A percentile compares a stretch with the other conserved stretches of the same genome.
These are phyloP conservation scores for Diabrotica virgifera DNA, from an alignment of 1,140 invertebrate species.

Conservation along the genomic window DNA sequence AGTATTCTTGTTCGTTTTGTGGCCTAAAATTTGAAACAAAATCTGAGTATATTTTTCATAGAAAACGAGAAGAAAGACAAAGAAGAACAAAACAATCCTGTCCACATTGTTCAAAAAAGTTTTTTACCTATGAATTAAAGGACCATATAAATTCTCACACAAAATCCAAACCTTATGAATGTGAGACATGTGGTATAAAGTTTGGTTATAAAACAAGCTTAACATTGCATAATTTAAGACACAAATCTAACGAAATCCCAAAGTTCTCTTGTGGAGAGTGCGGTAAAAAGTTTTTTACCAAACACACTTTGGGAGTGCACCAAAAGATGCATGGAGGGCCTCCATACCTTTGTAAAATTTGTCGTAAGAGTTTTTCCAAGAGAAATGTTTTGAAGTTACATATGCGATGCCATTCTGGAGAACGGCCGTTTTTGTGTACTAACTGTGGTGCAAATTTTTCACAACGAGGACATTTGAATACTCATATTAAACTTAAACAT, in stretches of 20 bases:
- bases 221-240: slow-evolving; percentile 46
- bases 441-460: slow-evolving; percentile 71
- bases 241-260: slow-evolving; percentile 48
- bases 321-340: slow-evolving; percentile 56
- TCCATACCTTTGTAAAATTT: slow-evolving; percentile 66
- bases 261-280: slow-evolving; percentile 33
- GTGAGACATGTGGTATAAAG: slow-evolving; percentile 63
- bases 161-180: slow-evolving; percentile 60
- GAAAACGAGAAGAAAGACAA: slow-evolving; percentile 15
- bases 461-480: slow-evolving; percentile 62
- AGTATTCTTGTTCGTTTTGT: slow-evolving; percentile 14
- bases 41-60: slow-evolving; percentile 5
- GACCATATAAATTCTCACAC: slow-evolving; percentile 61
- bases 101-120: slow-evolving; percentile 9
- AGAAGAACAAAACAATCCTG: slow-evolving; percentile 18
- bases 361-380: slow-evolving; percentile 73
- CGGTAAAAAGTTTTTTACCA: slow-evolving; percentile 25
- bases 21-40: slow-evolving; percentile 7
- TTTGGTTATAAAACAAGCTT: slow-evolving; percentile 55
- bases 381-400: slow-evolving; percentile 52
- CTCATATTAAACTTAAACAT: slow-evolving; percentile 59
- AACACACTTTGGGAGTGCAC: slow-evolving; percentile 14
- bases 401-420: slow-evolving; percentile 68
- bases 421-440: slow-evolving; percentile 69
- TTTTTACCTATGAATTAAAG: slow-evolving; percentile 8